Evolutionary conservation across 1,140 invertebrate species (phyloP).

Genomic region (Globodera ellingtonae): DNA sequence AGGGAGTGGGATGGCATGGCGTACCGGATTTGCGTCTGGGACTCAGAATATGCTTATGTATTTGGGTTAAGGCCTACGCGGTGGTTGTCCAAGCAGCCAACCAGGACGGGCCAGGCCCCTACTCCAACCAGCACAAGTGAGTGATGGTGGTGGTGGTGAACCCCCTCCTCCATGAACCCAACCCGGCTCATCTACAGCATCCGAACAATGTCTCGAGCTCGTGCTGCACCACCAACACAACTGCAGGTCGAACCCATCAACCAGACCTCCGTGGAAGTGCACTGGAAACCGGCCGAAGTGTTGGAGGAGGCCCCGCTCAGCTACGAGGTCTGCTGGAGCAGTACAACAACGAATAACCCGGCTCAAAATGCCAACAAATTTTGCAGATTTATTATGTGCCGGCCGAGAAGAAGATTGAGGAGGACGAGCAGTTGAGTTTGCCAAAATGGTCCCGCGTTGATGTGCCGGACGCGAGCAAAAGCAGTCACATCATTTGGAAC

Average conservation of each 20-base stretch:
- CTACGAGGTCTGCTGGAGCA: constrained; percentile 50
- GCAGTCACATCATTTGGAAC: constrained; percentile 51
- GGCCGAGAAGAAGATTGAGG: constrained; percentile 62
- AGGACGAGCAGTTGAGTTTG: constrained; percentile 56
- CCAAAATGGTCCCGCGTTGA: constrained; percentile 57
- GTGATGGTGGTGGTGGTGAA: neutral
- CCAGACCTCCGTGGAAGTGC: constrained; percentile 56
- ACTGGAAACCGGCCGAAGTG: constrained; percentile 56
- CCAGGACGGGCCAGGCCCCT: constrained; percentile 62
- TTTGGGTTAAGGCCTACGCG: constrained; percentile 56
- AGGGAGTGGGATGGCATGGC: neutral
- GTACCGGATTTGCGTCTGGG: too few relatives aligned
- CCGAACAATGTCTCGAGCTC: constrained; percentile 41
- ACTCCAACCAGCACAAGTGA: constrained; percentile 58
- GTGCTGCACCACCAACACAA: constrained; percentile 60
- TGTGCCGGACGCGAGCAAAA: constrained; percentile 43
- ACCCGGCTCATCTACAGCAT: neutral
- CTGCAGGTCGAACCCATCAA: constrained; percentile 59
- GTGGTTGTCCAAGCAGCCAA: constrained; percentile 64
- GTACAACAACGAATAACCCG: neutral
- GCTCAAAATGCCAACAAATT: neutral
- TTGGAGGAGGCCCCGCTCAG: constrained; percentile 53
- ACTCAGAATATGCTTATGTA: neutral
- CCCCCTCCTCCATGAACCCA: neutral
- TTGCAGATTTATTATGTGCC: constrained; percentile 51